Base-by-base conservation (phyloP, 1,140 invertebrate genomes). In the Drosophila willistoni region DNA sequence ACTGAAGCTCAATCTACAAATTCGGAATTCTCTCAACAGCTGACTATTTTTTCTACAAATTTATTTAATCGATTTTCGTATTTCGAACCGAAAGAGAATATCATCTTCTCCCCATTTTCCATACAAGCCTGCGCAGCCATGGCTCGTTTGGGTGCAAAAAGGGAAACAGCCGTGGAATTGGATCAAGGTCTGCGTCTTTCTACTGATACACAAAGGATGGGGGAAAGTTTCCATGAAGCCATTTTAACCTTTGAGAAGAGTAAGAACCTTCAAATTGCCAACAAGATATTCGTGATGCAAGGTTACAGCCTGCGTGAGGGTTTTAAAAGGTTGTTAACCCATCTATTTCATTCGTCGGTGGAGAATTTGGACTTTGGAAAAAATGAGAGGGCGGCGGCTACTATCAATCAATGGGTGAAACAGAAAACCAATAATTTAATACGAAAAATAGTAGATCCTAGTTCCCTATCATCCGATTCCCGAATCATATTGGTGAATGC, bases 401-500 rank as follows among this genome's bases (percentile, higher is more conserved):
- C 36, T 0, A 95, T 96, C 36, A 96, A 96, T 71, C 34, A 73
- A 2, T 95, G 94, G 94, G 94, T 95, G 17, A 91, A 93, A 60
- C 68, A 93, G n/a, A 75, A 93, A 42, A 96, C 95, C 0, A 92
- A 94, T 36, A 83, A 93, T 42, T 93, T 93, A 71, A 95, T 96
- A 25, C 93, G 92, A 60, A 75, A 95, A 71, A 80, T 96, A 1
- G 73, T 95, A 13, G 14, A 79, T 0, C 7, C 91, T 34, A 91
- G 63, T 56, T 77, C 77, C 1, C 55, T 94, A 1, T 51, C 70
- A 57, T 7, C 12, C 0, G 22, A 78, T 3, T 93, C 93, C 76
- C 91, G 54, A 22, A 65, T 95, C 62, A 92, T 96, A 7, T 90
- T 96, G 9, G 92, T 94, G 1, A 96, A 96, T 87, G 95, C 95